These are phyloP conservation scores for Drosophila pallidifrons DNA, from an alignment of 1,140 invertebrate genomes.

Conservation along the genomic window DNA sequence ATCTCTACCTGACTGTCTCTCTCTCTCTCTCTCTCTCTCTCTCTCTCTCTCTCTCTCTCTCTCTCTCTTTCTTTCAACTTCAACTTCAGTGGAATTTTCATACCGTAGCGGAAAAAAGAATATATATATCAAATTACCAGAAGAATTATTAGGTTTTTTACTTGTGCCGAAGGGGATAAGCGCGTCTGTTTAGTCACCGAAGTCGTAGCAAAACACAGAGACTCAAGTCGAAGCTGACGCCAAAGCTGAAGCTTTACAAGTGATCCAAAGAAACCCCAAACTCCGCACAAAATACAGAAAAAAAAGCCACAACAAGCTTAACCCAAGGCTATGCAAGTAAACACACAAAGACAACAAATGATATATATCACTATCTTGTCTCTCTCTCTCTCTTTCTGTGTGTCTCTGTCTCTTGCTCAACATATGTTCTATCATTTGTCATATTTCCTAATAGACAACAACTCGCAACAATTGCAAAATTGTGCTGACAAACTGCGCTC, in stretches of 20 bases:
- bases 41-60: background rate
- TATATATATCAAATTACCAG: conserved; percentile 56
- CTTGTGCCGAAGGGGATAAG: conserved; percentile 11
- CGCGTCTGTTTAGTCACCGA: conserved; percentile 37
- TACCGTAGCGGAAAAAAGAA: conserved; percentile 15
- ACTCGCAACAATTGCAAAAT: background rate
- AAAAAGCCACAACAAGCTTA: background rate
- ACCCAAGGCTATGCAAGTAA: background rate
- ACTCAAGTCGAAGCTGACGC: conserved; percentile 15
- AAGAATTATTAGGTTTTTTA: conserved; percentile 45
- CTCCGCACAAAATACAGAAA: background rate
- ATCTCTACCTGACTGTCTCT: background rate
- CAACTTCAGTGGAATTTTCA: background rate
- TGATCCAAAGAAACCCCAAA: conserved; percentile 2
- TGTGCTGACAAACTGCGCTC: background rate
- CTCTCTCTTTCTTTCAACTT: background rate
- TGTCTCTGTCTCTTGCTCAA: background rate
- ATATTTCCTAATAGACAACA: conserved; percentile 3
- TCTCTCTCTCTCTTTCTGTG: no score
- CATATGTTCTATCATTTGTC: conserved; percentile 11
- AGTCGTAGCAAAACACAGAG: conserved; percentile 32
- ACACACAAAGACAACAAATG: background rate
- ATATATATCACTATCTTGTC: background rate
- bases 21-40: background rate
- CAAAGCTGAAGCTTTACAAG: conserved; percentile 35